Evolutionary conservation across 2,113 vertebrate species (phyloP).

Genomic region (Pteropus alecto): DNA sequence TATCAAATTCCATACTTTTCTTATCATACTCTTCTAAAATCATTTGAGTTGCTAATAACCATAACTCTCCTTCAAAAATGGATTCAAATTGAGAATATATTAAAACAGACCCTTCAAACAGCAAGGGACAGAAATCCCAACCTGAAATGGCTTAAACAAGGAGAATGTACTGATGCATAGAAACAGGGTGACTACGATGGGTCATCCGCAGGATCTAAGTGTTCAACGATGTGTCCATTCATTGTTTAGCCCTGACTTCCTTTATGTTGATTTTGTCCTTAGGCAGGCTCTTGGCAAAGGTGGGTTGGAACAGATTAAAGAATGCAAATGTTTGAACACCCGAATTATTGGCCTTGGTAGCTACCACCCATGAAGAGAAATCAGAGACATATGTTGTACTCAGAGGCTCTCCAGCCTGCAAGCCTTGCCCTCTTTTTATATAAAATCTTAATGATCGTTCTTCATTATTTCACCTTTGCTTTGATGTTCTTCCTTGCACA

Average conservation of each 20-base stretch:
- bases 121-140: background rate
- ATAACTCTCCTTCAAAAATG: background rate
- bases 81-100: background rate
- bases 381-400: background rate
- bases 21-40: background rate
- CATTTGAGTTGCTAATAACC: background rate
- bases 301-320: background rate
- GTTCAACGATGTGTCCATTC: background rate
- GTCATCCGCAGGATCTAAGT: background rate
- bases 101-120: background rate
- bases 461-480: background rate
- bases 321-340: background rate
- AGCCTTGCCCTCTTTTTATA: background rate
- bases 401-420: background rate
- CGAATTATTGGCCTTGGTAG: background rate
- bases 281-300: background rate
- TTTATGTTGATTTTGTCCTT: background rate
- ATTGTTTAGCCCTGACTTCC: accelerated
- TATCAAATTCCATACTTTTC: background rate
- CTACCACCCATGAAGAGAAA: background rate
- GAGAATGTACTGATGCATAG: background rate
- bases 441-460: background rate
- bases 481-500: background rate
- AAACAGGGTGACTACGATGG: background rate
- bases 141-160: background rate